Conservation (phyloP, 1,140 invertebrate species). For the Helicoverpa armigera region DNA sequence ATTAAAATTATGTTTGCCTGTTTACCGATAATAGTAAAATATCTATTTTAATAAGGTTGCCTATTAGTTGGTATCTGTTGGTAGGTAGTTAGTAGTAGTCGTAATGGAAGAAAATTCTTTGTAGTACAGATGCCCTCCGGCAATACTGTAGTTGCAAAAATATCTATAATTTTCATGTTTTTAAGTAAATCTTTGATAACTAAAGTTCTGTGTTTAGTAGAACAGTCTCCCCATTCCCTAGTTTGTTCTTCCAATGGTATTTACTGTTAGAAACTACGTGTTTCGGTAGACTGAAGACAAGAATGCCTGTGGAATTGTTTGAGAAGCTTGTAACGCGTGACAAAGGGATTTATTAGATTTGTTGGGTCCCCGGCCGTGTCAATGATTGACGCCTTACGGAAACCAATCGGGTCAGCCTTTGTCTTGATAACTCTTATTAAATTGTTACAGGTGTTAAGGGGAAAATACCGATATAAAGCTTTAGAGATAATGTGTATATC, state of each 20-base stretch:
- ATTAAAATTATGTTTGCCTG: too few species aligned
- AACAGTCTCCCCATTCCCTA: background rate
- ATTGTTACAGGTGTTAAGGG: constrained; percentile 1
- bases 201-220: background rate
- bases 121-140: background rate
- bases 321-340: constrained; percentile 20
- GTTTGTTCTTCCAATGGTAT: background rate
- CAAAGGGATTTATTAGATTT: constrained; percentile 47
- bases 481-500: too few species aligned
- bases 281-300: background rate
- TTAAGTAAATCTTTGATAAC: too few species aligned
- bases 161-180: background rate
- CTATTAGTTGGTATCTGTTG: background rate
- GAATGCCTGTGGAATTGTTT: constrained; percentile 12
- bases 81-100: too few species aligned
- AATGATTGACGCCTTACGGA: constrained; percentile 38
- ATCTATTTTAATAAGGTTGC: background rate
- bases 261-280: background rate
- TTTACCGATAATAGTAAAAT: background rate
- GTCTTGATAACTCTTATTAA: constrained; percentile 11
- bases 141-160: background rate
- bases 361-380: constrained; percentile 2
- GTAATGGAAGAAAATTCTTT: constrained; percentile 12
- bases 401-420: background rate
- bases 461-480: too few species aligned